A percentile compares a stretch with the other conserved stretches of the same genome.
Evolutionary conservation across 2,888 invertebrate genomes (phyloP).

Genomic region (Lobophora halterata): DNA sequence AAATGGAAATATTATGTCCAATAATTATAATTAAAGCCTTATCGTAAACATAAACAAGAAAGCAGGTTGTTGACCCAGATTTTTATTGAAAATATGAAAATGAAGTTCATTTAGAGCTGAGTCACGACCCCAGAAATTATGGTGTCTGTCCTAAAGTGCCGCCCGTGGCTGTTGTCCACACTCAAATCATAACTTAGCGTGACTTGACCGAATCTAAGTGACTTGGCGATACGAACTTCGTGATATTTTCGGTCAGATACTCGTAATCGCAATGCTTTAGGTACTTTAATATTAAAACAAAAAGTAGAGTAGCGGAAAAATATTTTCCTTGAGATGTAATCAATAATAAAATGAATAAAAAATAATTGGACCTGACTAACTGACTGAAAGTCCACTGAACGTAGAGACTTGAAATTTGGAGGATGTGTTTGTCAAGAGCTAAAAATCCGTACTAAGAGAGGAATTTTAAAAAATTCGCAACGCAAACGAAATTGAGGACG

Average conservation of each 20-base stretch:
- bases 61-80: conserved; percentile 47
- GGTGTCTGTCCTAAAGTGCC: conserved; percentile 32
- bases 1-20: conserved; percentile 33
- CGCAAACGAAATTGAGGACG: no score
- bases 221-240: conserved; percentile 16
- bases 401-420: no score
- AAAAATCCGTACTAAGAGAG: no score
- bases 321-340: no score
- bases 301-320: no score
- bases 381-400: no score
- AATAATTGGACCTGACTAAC: no score
- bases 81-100: conserved; percentile 60
- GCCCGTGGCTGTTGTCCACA: conserved; percentile 32
- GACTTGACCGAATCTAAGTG: conserved; percentile 33
- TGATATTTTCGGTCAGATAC: conserved; percentile 13
- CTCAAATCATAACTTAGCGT: conserved; percentile 38
- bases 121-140: conserved; percentile 38
- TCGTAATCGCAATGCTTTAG: no score
- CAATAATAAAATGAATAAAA: no score
- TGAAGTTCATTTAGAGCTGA: conserved; percentile 51
- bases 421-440: no score
- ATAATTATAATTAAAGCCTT: conserved; percentile 34
- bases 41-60: conserved; percentile 36
- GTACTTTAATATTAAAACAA: no score
- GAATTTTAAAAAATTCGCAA: no score